Evolutionary conservation across 2,797 vertebrate species (phyloP), one percentile per base, ranked within the genome.

Genomic region (Clangula hyemalis): DNA sequence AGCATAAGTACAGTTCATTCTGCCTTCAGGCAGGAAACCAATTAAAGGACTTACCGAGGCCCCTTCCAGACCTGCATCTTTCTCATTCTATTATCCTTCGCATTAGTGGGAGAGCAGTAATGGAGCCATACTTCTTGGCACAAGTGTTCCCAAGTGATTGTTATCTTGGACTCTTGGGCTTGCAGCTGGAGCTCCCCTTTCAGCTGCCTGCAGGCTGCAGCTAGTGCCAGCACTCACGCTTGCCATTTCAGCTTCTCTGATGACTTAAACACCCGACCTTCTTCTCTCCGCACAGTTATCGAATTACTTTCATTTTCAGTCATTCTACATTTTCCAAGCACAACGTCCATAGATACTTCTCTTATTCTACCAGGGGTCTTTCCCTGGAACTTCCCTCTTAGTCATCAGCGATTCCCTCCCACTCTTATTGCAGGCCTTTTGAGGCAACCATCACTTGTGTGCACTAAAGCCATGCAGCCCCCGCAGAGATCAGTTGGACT

Each of bases 1-100:
- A 95, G 78, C 81, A 3, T 22, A 56, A 95, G 90, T 34, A 74
- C 57, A 68, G 68, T 38, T 93, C 78, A 61, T 85, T 89, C 75
- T 93, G 94, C 94, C 93, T 95, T 95, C 0, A 4, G 90, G 93
- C 89, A 96, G 92, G 78, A 93, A 95, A 93, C 81, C 87, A 89
- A 87, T 95, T 92, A 93, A 83, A 95, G 90, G 87, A 34, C 89
- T 87, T 65, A 74, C 53, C 5, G 81, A 80, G 78, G 89, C 87
- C 90, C 75, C 75, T 95, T 93, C 78, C 89, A 95, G 90, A 77
- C 47, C 80, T 64, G 58, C 56, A 16, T 86, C 85, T 64, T 95
- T 86, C 85, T 90, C 89, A 91, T 90, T 95, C 87, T 93, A 86
- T 96, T 96, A 93, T 89, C 74, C 68, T 65, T 88, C 57, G 68